phyloP scores from a whole-genome alignment of 1,140 invertebrate species.

The Druon quercuslanigerum region DNA sequence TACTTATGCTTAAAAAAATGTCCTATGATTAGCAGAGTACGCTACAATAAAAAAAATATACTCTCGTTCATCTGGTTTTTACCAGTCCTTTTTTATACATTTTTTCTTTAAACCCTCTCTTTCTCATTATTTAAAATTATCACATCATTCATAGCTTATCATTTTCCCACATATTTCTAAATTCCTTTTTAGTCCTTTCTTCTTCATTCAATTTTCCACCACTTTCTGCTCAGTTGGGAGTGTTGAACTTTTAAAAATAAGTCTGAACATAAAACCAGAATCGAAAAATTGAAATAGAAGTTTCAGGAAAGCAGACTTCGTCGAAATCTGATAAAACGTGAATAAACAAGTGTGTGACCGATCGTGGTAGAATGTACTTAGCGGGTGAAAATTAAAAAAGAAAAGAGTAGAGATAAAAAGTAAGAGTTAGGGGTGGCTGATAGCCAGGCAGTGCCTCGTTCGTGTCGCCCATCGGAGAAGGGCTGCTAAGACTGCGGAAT shows the following conservation, averaged over 20 bases:
- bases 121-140: too few species aligned
- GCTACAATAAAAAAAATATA: too few species aligned
- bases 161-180: too few species aligned
- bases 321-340: conserved; percentile 13
- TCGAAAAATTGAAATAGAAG: conserved; percentile 23
- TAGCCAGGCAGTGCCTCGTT: conserved; percentile 68
- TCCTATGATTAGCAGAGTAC: too few species aligned
- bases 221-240: neutral
- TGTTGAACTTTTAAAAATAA: neutral
- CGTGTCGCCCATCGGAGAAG: conserved; percentile 64
- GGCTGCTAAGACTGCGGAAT: conserved; percentile 56
- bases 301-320: conserved; percentile 4
- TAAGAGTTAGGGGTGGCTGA: conserved; percentile 57
- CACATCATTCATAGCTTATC: too few species aligned
- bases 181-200: too few species aligned
- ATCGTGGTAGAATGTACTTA: conserved; percentile 12
- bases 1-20: too few species aligned
- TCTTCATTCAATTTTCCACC: too few species aligned
- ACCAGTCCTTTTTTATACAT: too few species aligned
- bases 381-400: conserved; percentile 26
- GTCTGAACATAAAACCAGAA: neutral
- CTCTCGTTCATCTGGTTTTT: too few species aligned
- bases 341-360: conserved; percentile 30
- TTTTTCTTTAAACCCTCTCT: too few species aligned
- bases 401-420: conserved; percentile 37